Conservation (phyloP, 37 sponge, comb jelly and placozoan genomes). For the Haliclona indistincta region DNA sequence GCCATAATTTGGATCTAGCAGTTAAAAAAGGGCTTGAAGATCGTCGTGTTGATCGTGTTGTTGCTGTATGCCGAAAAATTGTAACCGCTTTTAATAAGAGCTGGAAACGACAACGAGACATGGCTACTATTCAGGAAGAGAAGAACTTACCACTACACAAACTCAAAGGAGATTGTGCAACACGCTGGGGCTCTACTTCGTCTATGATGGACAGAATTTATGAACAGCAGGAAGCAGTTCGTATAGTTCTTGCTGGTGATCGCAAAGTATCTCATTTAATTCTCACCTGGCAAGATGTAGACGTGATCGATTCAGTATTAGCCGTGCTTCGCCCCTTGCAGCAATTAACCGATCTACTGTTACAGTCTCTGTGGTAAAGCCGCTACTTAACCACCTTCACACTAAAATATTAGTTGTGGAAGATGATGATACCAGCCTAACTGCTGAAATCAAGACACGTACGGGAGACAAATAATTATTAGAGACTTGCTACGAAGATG, state of each 20-base stretch:
- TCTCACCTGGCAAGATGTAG: conserved; percentile 1
- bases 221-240: background rate
- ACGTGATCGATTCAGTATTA: background rate
- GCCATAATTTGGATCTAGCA: conserved; percentile 23
- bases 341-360: background rate
- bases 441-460: background rate
- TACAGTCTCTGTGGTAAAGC: background rate
- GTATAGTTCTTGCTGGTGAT: background rate
- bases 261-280: background rate
- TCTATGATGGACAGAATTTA: background rate
- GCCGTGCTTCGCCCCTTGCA: background rate
- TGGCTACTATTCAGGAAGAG: conserved; percentile 8
- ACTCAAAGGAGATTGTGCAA: conserved; percentile 11
- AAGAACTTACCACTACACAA: conserved; percentile 5
- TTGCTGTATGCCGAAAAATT: conserved; percentile 6
- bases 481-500: background rate
- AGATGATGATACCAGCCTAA: background rate
- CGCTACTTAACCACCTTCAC: background rate
- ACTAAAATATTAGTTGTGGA: background rate
- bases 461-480: background rate
- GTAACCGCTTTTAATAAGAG: conserved; percentile 14
- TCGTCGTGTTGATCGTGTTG: background rate
- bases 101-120: conserved; percentile 9
- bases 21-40: conserved; percentile 13
- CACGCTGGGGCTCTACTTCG: conserved; percentile 19